A percentile compares a stretch with the other conserved stretches of the same genome.
Evolutionary conservation across 2,113 vertebrate species (phyloP).

Genomic region (Myrmophylax atrothorax): DNA sequence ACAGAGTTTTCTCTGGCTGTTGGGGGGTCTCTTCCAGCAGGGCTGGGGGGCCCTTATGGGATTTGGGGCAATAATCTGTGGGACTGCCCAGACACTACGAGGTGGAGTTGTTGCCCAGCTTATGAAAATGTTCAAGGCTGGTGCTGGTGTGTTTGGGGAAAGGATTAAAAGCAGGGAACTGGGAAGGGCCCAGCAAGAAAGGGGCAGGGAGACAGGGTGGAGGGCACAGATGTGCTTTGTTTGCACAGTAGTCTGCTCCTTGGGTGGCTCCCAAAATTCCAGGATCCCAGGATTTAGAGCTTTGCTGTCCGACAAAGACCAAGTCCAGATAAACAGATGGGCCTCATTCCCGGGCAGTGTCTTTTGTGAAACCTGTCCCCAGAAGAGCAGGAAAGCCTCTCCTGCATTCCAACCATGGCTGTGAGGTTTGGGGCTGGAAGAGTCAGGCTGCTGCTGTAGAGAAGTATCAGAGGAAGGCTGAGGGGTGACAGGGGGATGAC

Average conservation of each 20-base stretch:
- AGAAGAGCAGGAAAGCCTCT: background rate
- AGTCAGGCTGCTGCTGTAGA: background rate
- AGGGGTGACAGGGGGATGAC: background rate
- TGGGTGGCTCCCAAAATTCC: accelerated
- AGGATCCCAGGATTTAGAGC: background rate
- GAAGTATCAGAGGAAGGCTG: background rate
- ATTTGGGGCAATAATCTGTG: background rate
- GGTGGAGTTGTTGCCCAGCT: background rate
- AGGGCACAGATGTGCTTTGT: background rate
- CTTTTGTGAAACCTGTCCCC: background rate
- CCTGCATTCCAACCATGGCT: background rate
- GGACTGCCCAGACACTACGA: accelerated
- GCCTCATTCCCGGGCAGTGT: background rate
- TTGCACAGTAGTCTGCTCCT: background rate
- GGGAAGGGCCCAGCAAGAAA: background rate
- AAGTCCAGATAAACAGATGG: background rate
- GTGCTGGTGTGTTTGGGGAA: background rate
- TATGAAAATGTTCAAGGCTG: background rate
- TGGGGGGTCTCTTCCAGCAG: background rate
- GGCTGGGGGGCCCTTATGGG: background rate
- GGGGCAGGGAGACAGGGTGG: no score
- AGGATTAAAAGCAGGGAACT: background rate
- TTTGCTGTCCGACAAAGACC: background rate
- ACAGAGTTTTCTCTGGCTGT: background rate
- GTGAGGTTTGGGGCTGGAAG: accelerated